Base-by-base conservation (phyloP, 1,140 invertebrate genomes). In the Branchinecta lynchi region DNA sequence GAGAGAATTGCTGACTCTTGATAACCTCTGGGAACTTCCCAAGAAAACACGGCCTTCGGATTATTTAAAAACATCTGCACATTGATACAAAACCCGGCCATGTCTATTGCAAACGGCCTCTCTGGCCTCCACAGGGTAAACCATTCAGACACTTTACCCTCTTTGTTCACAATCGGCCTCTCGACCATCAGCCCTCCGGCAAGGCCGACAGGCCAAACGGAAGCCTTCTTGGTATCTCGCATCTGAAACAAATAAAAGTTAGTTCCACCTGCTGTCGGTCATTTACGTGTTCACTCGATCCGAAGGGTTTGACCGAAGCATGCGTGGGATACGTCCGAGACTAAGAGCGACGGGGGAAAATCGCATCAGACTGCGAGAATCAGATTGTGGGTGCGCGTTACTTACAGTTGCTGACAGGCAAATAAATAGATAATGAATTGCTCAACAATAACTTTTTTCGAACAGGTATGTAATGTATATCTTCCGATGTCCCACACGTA, bases 1-100 rank as follows among this genome's bases (percentile, higher is more conserved):
- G 85, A 82, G 0, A 99, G 79, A 70, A 99, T 89, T 76, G 91
- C 89, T 71, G 89, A 91, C 80, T 98, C 96, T 78, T 95, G 92
- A 79, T 88, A 92, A 8, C 94, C 95, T 73, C 89, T 84, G 75
- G 88, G 85, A 65, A 92, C 86, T 71, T 87, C 84, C 73, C 88
- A 89, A 2, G 87, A 89, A 79, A 98, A 97, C 70, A 82, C 78
- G 0, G 90, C 92, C 65, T 90, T 81, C 7, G 88, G 86, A 76
- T 88, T 84, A 3, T 86, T 80, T 3, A 91, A 78, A 21, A 98
- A 82, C 10, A 95, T 79, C 44, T 86, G 82, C 3, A 96, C 77
- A 79, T 93, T 95, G 12, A 99, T 87, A 15, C 92, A 94, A 81
- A 99, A 99, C 1, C 93, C 95, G 3, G 96, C 96, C 96, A 99